Base-by-base conservation (phyloP, 1,140 invertebrate genomes). In the Grapholita molesta region DNA sequence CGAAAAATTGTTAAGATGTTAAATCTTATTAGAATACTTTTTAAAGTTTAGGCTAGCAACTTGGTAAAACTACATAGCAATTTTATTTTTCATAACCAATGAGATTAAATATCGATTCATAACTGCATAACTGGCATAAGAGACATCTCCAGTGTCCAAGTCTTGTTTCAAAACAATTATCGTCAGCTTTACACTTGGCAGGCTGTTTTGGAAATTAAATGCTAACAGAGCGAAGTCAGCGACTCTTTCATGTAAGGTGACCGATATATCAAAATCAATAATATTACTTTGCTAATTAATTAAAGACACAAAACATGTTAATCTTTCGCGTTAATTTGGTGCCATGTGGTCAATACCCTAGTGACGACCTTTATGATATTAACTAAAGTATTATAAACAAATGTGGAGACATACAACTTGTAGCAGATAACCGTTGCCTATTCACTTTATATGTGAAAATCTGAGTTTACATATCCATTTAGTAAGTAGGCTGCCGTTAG, bases 321-420 rank as follows among this genome's bases (percentile, higher is more conserved):
- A n/a, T 38, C 2, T 4, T 35, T 35, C n/a, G n/a, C n/a, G n/a
- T 35, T 15, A 38, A 38, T 2, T 35, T 38, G 3, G 12, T 15
- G 35, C 5, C 35, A 38, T 5, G 0, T 15, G 48, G 67, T 48
- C 64, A 74, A 68, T 42, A 67, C 57, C 69, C 67, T 71, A 71
- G 35, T 53, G 52, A 35, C 25, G 11, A 6, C n/a, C 28, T 69
- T n/a, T 38, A 64, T 12, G 25, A 53, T 12, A n/a, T n/a, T n/a
- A n/a, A n/a, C n/a, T n/a, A n/a, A n/a, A n/a, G n/a, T n/a, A n/a
- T n/a, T n/a, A n/a, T n/a, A n/a, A n/a, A n/a, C n/a, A n/a, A n/a
- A n/a, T n/a, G n/a, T n/a, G n/a, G n/a, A n/a, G n/a, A n/a, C n/a
- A n/a, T n/a, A n/a, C n/a, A n/a, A n/a, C n/a, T n/a, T n/a, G n/a